These are phyloP conservation scores for Oscarella lobularis DNA, from an alignment of 37 sponge, comb jelly and placozoan species.

Conservation along the genomic window DNA sequence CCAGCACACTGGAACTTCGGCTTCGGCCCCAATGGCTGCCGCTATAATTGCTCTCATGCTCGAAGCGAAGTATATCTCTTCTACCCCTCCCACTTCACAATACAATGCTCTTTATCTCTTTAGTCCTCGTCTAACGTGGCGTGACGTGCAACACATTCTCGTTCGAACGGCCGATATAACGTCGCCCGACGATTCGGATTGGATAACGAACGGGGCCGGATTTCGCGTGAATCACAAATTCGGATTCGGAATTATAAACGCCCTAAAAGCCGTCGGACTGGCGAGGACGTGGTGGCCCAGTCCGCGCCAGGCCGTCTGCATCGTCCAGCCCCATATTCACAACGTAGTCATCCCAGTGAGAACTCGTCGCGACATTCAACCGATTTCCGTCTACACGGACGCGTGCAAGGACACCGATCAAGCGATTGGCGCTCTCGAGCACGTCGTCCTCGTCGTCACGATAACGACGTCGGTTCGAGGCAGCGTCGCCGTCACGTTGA, in stretches of 20 bases:
- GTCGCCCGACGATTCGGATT: conserved; percentile 6
- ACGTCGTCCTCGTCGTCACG: neutral
- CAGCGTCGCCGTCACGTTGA: neutral
- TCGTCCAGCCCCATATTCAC: neutral
- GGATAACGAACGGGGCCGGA: conserved; percentile 81
- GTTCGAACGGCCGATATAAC: conserved; percentile 40
- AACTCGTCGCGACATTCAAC: no score
- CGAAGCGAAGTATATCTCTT: neutral
- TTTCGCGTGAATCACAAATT: conserved; percentile 58
- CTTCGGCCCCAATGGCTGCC: neutral
- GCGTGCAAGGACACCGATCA: neutral
- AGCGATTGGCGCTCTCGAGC: neutral
- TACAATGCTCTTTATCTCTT: neutral
- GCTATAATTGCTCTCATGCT: neutral
- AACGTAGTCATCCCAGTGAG: neutral
- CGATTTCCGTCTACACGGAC: no score
- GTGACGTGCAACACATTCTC: conserved; percentile 86
- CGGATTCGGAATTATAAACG: conserved; percentile 87
- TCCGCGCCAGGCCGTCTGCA: conserved; percentile 11
- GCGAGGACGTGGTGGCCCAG: conserved; percentile 80
- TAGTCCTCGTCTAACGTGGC: conserved; percentile 85
- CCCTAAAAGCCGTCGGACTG: conserved; percentile 55
- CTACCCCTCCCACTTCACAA: neutral
- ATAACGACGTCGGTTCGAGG: neutral
- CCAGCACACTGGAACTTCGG: conserved; percentile 4